Evolutionary conservation across 2,888 invertebrate genomes (phyloP), one percentile per base, ranked within the genome.

Genomic region (Noctua fimbriata): DNA sequence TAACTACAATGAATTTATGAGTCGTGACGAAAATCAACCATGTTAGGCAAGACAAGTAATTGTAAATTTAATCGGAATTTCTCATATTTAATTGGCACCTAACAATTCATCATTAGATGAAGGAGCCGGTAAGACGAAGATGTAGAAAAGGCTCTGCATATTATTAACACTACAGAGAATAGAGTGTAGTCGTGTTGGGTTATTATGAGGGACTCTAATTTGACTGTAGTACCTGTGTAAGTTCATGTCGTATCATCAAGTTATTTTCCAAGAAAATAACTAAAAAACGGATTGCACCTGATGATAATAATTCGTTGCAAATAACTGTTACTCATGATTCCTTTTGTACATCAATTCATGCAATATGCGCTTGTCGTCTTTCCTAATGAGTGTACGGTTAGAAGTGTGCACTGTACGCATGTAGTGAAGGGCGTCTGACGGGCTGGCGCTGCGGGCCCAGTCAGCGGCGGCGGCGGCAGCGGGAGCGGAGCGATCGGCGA

Each of bases 401-500:
- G 24, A 73, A 66, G 76, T 85, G n/a, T 80, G 65, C 36, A 55
- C 3, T 67, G 73, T 71, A 71, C 67, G 69, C 76, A 67, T 76
- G 52, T 73, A 73, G 76, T 72, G 82, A 84, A 85, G 86, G 82
- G 78, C 82, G 73, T 78, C 77, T 60, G 70, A 52, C 63, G 73
- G 85, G 76, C 67, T 85, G 70, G 55, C 70, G 55, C 1, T 44
- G 71, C 49, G 58, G 71, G 58, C n/a, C 44, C 32, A 32, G 76
- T n/a, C 58, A 73, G 24, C 32, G 58, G 65, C 73, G 79, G 55
- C 55, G n/a, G 87, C 87, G 80, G 36, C 67, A 32, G 69, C 81
- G 81, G 76, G 32, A 67, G 82, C 81, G 70, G 78, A 80, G 85
- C 79, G 81, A 79, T 79, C 75, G 71, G 71, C 82, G 75, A 69